Percentiles rank a stretch among this genome's conserved stretches.
Evolutionary conservation across 2,113 vertebrate genomes (phyloP).

Genomic region (Electrona antarctica): DNA sequence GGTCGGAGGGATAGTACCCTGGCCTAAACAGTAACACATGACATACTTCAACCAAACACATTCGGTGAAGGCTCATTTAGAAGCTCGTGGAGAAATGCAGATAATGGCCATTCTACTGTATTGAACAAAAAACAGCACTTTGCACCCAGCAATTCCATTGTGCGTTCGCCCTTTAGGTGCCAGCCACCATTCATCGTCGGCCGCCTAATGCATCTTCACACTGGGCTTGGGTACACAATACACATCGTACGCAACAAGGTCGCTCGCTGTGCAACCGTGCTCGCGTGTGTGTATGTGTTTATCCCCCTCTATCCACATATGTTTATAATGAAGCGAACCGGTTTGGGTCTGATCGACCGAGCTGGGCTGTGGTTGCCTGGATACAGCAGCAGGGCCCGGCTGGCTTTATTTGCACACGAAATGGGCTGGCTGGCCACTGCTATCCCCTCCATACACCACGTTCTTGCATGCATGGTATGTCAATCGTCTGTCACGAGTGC

Average conservation of each 20-base stretch:
- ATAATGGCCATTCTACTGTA: slow-evolving; percentile 4
- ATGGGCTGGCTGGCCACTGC: slow-evolving; percentile 66
- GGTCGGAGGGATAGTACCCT: too few relatives aligned
- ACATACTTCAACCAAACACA: neutral
- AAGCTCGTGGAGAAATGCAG: slow-evolving; percentile 7
- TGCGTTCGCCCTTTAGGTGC: slow-evolving; percentile 7
- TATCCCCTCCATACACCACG: slow-evolving; percentile 39
- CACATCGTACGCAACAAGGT: slow-evolving; percentile 1
- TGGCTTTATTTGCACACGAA: slow-evolving; percentile 80
- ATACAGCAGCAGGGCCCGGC: slow-evolving; percentile 75
- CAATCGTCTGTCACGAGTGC: slow-evolving; percentile 51
- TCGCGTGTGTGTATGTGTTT: slow-evolving; percentile 52
- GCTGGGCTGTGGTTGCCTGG: slow-evolving; percentile 81
- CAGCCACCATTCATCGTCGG: neutral
- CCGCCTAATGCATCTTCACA: slow-evolving; percentile 38
- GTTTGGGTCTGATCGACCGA: slow-evolving; percentile 74
- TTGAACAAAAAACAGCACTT: slow-evolving; percentile 1
- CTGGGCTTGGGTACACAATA: slow-evolving; percentile 1
- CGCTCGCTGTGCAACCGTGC: slow-evolving; percentile 14
- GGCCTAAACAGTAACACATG: too few relatives aligned
- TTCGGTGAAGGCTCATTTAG: neutral
- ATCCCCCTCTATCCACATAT: slow-evolving; percentile 75
- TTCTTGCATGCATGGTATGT: slow-evolving; percentile 59
- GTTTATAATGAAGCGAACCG: slow-evolving; percentile 85
- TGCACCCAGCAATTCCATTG: slow-evolving; percentile 1